phyloP scores from a whole-genome alignment of 2,888 invertebrate genomes.

The Drosophila peninsularis region DNA sequence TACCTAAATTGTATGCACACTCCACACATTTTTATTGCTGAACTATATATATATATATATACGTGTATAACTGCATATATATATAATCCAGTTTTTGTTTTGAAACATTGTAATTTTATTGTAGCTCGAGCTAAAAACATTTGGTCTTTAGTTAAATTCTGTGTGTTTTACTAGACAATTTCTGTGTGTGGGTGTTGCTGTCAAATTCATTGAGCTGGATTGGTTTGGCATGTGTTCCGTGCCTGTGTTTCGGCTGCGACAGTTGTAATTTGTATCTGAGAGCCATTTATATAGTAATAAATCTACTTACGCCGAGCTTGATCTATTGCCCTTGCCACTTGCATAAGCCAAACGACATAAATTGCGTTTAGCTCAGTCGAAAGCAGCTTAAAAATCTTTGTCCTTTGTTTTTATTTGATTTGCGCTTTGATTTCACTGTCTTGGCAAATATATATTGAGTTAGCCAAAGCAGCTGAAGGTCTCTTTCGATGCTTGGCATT shows the following conservation, averaged over 20 bases:
- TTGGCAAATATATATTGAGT: conserved; percentile 30
- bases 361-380: background rate
- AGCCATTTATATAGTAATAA: conserved; percentile 49
- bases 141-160: conserved; percentile 32
- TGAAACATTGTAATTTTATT: conserved; percentile 41
- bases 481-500: conserved; percentile 20
- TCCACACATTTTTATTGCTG: conserved; percentile 11
- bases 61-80: background rate
- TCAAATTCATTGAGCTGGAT: conserved; percentile 51
- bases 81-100: conserved; percentile 26
- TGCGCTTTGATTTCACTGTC: conserved; percentile 15
- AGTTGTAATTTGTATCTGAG: conserved; percentile 56
- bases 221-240: conserved; percentile 11
- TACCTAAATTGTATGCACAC: conserved; percentile 11
- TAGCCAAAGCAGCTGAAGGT: conserved; percentile 6
- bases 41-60: conserved; percentile 17
- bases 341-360: conserved; percentile 4
- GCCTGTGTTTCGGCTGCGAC: conserved; percentile 29
- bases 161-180: conserved; percentile 31
- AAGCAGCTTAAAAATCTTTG: conserved; percentile 3
- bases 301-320: conserved; percentile 36
- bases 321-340: conserved; percentile 26
- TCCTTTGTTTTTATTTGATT: conserved; percentile 14
- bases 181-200: conserved; percentile 24
- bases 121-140: conserved; percentile 18